Conservation (phyloP, 53 echinoderm and acorn worm genomes). For the Paracentrotus lividus region DNA sequence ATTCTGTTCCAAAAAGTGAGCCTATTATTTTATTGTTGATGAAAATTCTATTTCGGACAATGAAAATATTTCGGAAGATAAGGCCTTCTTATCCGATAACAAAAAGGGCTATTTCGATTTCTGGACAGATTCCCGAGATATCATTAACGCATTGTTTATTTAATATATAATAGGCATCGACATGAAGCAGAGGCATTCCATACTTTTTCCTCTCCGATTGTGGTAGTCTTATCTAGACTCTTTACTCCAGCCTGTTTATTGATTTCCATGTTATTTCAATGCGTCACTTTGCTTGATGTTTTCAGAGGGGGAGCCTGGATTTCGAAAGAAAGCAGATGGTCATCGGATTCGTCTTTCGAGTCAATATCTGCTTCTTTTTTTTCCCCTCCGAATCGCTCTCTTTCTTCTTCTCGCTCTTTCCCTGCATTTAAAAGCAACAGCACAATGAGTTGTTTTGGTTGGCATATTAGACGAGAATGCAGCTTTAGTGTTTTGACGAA, state of each 20-base stretch:
- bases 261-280: slow-evolving; percentile 60
- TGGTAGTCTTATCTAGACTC: slow-evolving; percentile 53
- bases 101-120: slow-evolving; percentile 13
- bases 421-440: slow-evolving; percentile 6
- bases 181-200: slow-evolving; percentile 41
- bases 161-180: slow-evolving; percentile 52
- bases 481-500: slow-evolving; percentile 42
- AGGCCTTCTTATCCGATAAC: no score
- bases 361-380: slow-evolving; percentile 35
- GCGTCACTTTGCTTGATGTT: slow-evolving; percentile 60
- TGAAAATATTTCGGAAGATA: no score
- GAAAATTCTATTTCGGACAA: not conserved
- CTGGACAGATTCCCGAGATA: slow-evolving; percentile 24
- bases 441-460: slow-evolving; percentile 50
- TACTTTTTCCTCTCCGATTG: slow-evolving; percentile 9
- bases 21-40: no score
- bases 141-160: slow-evolving; percentile 65
- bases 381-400: not conserved
- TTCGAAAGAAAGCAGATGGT: slow-evolving; percentile 65
- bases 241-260: slow-evolving; percentile 64
- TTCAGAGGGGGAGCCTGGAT: slow-evolving; percentile 54
- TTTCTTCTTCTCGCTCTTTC: not conserved
- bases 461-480: not conserved
- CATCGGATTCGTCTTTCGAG: slow-evolving; percentile 44
- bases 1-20: not conserved